Evolutionary conservation across 2,888 invertebrate genomes (phyloP).

Genomic region (Caenorhabditis afra): DNA sequence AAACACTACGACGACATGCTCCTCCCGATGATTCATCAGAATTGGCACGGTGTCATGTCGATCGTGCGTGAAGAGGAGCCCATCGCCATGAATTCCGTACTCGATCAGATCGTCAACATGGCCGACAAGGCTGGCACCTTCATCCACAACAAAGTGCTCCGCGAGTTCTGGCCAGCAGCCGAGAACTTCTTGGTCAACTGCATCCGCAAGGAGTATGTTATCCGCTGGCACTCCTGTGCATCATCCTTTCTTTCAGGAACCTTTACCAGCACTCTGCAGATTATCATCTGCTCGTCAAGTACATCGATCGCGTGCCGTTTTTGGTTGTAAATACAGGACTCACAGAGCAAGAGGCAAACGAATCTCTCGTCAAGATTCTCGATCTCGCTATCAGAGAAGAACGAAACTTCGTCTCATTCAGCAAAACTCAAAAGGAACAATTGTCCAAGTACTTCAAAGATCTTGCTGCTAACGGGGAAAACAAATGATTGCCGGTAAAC

Average conservation of each 20-base stretch:
- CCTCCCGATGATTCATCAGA: conserved; percentile 78
- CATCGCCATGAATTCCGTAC: conserved; percentile 32
- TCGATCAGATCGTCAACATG: conserved; percentile 63
- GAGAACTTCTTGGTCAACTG: conserved; percentile 28
- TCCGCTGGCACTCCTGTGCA: too few relatives aligned
- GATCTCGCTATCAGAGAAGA: not conserved
- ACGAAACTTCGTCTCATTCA: not conserved
- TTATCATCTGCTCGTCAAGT: not conserved
- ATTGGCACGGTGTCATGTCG: conserved; percentile 69
- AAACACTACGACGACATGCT: conserved; percentile 71
- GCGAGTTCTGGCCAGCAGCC: conserved; percentile 69
- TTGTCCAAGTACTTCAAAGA: conserved; percentile 1
- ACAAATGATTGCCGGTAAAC: not conserved
- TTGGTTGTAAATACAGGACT: not conserved
- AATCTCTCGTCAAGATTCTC: conserved; percentile 2
- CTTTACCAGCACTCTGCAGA: conserved; percentile 8
- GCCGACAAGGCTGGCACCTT: conserved; percentile 66
- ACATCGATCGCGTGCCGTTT: conserved; percentile 3
- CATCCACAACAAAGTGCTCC: conserved; percentile 66
- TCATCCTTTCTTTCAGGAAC: conserved; percentile 27
- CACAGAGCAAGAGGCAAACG: conserved; percentile 17
- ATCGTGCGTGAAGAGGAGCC: conserved; percentile 59
- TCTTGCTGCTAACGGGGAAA: conserved; percentile 11
- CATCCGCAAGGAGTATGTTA: conserved; percentile 22
- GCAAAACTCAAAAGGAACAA: not conserved